Conservation (phyloP, 2,113 vertebrate species). For the Cephalopholis sonnerati region DNA sequence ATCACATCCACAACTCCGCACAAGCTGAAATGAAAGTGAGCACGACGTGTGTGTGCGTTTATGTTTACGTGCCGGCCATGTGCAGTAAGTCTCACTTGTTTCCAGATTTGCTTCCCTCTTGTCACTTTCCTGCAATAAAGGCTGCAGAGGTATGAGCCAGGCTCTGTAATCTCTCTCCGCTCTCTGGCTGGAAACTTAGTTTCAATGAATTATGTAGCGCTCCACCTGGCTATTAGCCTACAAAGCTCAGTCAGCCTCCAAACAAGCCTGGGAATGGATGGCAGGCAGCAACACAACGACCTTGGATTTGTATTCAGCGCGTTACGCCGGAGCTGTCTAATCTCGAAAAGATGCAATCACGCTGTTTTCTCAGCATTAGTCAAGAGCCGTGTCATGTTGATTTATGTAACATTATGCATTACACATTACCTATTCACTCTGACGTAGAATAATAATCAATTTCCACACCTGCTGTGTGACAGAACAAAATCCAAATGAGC, state of each 20-base stretch:
- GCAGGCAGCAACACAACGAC: conserved; percentile 31
- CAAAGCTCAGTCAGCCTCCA: conserved; percentile 55
- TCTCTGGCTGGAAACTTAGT: conserved; percentile 48
- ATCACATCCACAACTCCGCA: background rate
- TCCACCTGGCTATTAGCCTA: conserved; percentile 60
- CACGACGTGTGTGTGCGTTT: background rate
- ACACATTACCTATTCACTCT: conserved; percentile 29
- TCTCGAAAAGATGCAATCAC: conserved; percentile 48
- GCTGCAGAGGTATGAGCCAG: conserved; percentile 38
- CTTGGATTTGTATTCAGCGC: conserved; percentile 54
- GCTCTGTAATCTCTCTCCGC: conserved; percentile 34
- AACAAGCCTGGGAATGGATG: conserved; percentile 53
- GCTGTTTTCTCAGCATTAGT: conserved; percentile 32
- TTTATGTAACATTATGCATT: conserved; percentile 46
- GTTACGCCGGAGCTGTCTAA: conserved; percentile 23
- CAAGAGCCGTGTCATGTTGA: conserved; percentile 31
- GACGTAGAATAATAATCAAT: conserved; percentile 33
- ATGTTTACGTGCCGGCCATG: background rate
- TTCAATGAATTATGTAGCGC: conserved; percentile 66
- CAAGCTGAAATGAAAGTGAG: background rate
- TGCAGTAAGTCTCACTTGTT: conserved; percentile 24
- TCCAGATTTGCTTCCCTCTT: conserved; percentile 17
- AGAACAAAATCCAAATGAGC: conserved; percentile 10
- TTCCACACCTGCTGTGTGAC: conserved; percentile 19
- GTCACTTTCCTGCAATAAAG: conserved; percentile 27